Conservation (phyloP, 2,797 vertebrate species). For the Fratercula arctica region DNA sequence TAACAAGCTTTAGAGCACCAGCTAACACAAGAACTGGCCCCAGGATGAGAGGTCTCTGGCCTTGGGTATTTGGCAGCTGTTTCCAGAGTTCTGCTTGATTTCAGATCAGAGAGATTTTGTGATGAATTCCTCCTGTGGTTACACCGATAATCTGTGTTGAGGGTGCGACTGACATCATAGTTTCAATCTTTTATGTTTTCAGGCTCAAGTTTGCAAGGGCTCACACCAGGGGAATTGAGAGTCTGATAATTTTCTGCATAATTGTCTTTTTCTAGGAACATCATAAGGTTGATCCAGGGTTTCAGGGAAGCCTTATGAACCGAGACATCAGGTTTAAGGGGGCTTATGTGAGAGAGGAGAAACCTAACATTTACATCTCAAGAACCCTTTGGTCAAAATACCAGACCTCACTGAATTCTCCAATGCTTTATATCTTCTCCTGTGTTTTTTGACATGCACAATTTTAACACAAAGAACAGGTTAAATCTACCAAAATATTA, state of each 20-base stretch:
- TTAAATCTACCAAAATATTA: background rate
- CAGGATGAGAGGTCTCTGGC: background rate
- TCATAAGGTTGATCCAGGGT: background rate
- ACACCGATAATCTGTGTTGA: conserved; percentile 45
- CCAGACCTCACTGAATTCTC: background rate
- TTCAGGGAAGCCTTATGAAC: background rate
- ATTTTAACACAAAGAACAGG: background rate
- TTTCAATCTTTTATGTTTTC: conserved; percentile 32
- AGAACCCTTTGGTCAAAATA: background rate
- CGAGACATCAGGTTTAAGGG: background rate
- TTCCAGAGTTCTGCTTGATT: conserved; percentile 47
- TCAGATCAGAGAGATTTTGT: conserved; percentile 38
- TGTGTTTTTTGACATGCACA: background rate
- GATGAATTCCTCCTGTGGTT: conserved; percentile 40
- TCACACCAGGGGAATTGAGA: background rate
- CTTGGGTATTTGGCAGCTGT: conserved; percentile 25
- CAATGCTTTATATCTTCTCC: background rate
- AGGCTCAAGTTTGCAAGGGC: conserved; percentile 14
- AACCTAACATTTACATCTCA: background rate
- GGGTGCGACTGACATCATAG: conserved; percentile 36
- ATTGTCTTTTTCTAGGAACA: conserved; percentile 5
- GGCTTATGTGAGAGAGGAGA: background rate
- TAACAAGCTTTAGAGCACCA: background rate
- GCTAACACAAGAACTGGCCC: background rate
- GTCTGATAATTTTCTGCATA: background rate